These are phyloP conservation scores for Temnopleurus reevesii DNA, from an alignment of 53 echinoderm and acorn worm genomes.

Conservation along the genomic window DNA sequence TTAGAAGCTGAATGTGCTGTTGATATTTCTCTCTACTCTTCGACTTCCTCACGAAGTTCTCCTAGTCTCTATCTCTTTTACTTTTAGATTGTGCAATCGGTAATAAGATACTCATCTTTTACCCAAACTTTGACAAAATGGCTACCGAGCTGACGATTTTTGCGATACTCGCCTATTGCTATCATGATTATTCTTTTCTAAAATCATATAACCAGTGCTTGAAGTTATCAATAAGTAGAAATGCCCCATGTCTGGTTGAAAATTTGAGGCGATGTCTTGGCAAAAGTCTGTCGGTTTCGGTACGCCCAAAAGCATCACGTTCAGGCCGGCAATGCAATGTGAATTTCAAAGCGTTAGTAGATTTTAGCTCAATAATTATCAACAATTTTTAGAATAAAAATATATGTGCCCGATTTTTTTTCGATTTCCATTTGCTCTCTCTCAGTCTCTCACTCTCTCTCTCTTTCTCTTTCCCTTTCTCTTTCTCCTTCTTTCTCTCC, in stretches of 20 bases:
- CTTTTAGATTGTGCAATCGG: conserved; percentile 52
- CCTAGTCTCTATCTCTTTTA: not conserved
- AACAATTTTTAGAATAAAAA: not conserved
- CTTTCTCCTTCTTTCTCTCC: not conserved
- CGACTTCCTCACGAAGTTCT: conserved; percentile 34
- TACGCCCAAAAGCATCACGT: not conserved
- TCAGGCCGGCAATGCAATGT: conserved; percentile 56
- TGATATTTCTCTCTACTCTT: not conserved
- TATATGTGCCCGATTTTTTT: conserved; percentile 18
- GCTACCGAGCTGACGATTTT: not conserved
- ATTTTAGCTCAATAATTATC: conserved; percentile 1
- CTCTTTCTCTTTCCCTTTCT: not conserved
- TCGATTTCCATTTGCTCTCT: conserved; percentile 2
- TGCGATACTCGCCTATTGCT: not conserved
- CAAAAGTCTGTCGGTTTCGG: not conserved
- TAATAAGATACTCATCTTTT: conserved; percentile 47
- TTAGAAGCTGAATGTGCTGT: not conserved
- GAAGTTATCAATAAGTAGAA: too few relatives aligned
- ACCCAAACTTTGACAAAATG: conserved; percentile 18
- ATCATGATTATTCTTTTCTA: not conserved
- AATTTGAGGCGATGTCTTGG: not conserved
- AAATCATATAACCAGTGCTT: not conserved
- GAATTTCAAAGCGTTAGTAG: conserved; percentile 34
- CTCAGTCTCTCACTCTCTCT: not conserved
- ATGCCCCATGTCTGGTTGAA: not conserved